These are phyloP conservation scores for Furcula furcula DNA, from an alignment of 2,888 invertebrate species.

Conservation along the genomic window DNA sequence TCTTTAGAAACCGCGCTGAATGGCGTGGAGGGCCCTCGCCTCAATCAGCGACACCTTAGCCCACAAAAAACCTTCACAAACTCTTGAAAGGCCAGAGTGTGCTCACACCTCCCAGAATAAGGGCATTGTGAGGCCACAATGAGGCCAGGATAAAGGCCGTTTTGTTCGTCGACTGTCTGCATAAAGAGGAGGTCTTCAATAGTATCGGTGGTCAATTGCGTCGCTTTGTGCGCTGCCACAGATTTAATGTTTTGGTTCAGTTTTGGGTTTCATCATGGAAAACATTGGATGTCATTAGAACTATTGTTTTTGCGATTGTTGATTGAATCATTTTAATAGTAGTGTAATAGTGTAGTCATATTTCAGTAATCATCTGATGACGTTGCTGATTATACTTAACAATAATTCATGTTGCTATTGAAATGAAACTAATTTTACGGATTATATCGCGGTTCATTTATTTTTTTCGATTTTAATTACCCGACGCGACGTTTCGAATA, in stretches of 20 bases:
- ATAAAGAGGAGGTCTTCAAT: slow-evolving; percentile 27
- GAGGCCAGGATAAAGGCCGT: slow-evolving; percentile 38
- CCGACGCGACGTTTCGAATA: too few species aligned
- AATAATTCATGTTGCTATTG: too few species aligned
- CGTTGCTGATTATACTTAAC: too few species aligned
- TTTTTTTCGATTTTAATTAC: too few species aligned
- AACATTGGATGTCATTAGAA: background rate
- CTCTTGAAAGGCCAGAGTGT: slow-evolving; percentile 22
- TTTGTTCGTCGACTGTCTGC: slow-evolving; percentile 23
- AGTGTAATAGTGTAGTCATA: too few species aligned
- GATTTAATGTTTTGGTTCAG: slow-evolving; percentile 2
- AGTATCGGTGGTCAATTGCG: slow-evolving; percentile 35
- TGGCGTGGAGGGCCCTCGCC: slow-evolving; percentile 1
- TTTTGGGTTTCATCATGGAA: slow-evolving; percentile 2
- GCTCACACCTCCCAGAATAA: slow-evolving; percentile 51
- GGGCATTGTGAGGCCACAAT: slow-evolving; percentile 43
- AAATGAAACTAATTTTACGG: too few species aligned
- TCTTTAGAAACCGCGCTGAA: background rate
- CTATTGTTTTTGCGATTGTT: background rate
- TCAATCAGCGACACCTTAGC: slow-evolving; percentile 26
- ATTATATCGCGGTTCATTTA: too few species aligned
- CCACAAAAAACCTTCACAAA: slow-evolving; percentile 25
- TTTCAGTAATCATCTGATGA: too few species aligned
- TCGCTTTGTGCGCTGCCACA: slow-evolving; percentile 6
- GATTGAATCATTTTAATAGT: too few species aligned